Evolutionary conservation across 2,113 vertebrate species (phyloP), one percentile per base, ranked within the genome.

Genomic region (Misgurnus mizolepis): DNA sequence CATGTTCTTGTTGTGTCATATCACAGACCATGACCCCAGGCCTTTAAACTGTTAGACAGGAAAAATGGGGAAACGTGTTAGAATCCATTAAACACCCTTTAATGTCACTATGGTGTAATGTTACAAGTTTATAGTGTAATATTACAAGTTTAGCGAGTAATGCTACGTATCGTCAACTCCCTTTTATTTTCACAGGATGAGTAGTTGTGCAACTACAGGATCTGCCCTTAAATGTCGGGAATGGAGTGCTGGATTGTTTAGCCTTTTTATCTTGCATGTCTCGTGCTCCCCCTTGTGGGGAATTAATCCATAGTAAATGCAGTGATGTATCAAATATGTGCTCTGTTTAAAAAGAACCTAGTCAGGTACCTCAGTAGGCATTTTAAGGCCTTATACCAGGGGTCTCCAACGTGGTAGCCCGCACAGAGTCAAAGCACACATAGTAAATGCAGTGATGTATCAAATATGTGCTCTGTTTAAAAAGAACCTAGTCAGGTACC

Each of bases 101-200:
- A 14, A n/a, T 77, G 34, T 18, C 55, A 9, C 49, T 50, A 50
- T 12, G 9, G 49, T 12, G 27, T 34, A 34, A 34, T 34, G 27
- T 34, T 34, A 34, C 27, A 2, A 34, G 3, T 34, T 34, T 34
- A 50, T 50, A 2, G 9, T 50, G 49, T 12, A 4, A 12, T 50
- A 4, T 34, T 34, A 34, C 27, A 34, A 34, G 27, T 34, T 34
- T 34, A 34, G 27, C 27, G 1, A 34, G 27, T 34, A 34, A 34
- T 34, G 27, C 47, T 7, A 7, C 61, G 67, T 55, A 22, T 15
- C 40, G 34, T 40, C 47, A 1, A 53, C 27, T 77, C 40, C 34
- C 62, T 55, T 77, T 66, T 6, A 67, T 77, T 77, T 58, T 77
- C 49, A 55, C 62, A 67, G 62, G 49, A 77, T 66, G 47, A 77